phyloP scores from a whole-genome alignment of 2,888 invertebrate genomes.

The Ophion ellenae region DNA sequence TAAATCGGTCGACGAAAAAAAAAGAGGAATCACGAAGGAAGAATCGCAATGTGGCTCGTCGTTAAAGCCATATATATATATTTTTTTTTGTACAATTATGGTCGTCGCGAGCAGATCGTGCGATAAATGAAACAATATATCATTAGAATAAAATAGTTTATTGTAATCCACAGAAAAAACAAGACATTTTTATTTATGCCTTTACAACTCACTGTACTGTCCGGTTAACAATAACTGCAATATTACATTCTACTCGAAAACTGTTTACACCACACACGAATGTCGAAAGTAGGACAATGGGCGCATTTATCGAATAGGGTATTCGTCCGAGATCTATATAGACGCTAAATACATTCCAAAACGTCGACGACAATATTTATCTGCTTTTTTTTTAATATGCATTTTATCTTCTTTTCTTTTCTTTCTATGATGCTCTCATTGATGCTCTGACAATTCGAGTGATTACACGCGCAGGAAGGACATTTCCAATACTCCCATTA shows the following conservation, averaged over 20 bases:
- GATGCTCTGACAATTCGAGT: slow-evolving; percentile 57
- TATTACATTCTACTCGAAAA: slow-evolving; percentile 75
- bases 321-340: slow-evolving; percentile 58
- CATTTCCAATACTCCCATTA: slow-evolving; percentile 61
- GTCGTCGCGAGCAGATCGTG: background rate
- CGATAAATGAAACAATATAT: slow-evolving; percentile 27
- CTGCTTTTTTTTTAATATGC: slow-evolving; percentile 46
- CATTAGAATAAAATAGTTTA: slow-evolving; percentile 83
- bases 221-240: slow-evolving; percentile 81
- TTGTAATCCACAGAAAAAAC: slow-evolving; percentile 83
- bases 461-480: slow-evolving; percentile 59
- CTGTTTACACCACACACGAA: slow-evolving; percentile 63
- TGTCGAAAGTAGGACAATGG: slow-evolving; percentile 57
- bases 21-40: background rate
- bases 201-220: slow-evolving; percentile 81
- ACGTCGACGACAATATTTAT: slow-evolving; percentile 66
- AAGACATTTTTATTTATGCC: slow-evolving; percentile 81
- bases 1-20: slow-evolving; percentile 29
- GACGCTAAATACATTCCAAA: slow-evolving; percentile 69
- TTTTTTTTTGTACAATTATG: no score
- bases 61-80: background rate
- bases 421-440: slow-evolving; percentile 29
- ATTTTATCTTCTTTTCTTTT: slow-evolving; percentile 51
- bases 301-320: slow-evolving; percentile 59
- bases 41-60: background rate